Evolutionary conservation across 1,140 invertebrate genomes (phyloP).

Genomic region (Heliconius hermathena): DNA sequence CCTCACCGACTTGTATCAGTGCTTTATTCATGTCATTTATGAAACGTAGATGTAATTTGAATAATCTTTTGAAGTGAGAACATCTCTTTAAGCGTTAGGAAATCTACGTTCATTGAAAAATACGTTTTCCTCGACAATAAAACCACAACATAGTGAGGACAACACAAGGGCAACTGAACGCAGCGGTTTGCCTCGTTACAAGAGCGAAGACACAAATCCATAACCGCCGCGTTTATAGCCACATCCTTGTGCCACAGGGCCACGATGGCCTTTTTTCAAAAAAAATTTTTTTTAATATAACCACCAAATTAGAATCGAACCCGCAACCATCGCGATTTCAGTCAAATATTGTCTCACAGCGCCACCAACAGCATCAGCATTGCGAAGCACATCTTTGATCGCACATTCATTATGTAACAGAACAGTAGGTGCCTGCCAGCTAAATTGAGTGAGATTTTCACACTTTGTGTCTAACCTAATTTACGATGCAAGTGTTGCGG

Average conservation of each 20-base stretch:
- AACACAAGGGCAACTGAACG: no score
- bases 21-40: neutral
- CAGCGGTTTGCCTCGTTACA: no score
- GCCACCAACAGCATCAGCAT: neutral
- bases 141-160: no score
- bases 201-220: no score
- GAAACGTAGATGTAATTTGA: neutral
- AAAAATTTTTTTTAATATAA: no score
- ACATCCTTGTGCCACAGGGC: no score
- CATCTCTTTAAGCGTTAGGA: neutral
- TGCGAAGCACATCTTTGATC: neutral
- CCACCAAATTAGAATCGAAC: no score
- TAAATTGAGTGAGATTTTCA: slow-evolving; percentile 6
- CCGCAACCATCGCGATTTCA: neutral
- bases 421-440: neutral
- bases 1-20: neutral
- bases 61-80: neutral
- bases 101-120: neutral
- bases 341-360: neutral
- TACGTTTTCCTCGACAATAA: neutral
- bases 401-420: neutral
- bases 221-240: no score
- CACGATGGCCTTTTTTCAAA: no score
- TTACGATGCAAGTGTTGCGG: slow-evolving; percentile 12
- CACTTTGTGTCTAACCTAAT: slow-evolving; percentile 2